Base-by-base conservation (phyloP, 2,888 invertebrate genomes). In the Hemistola chrysoprasaria region DNA sequence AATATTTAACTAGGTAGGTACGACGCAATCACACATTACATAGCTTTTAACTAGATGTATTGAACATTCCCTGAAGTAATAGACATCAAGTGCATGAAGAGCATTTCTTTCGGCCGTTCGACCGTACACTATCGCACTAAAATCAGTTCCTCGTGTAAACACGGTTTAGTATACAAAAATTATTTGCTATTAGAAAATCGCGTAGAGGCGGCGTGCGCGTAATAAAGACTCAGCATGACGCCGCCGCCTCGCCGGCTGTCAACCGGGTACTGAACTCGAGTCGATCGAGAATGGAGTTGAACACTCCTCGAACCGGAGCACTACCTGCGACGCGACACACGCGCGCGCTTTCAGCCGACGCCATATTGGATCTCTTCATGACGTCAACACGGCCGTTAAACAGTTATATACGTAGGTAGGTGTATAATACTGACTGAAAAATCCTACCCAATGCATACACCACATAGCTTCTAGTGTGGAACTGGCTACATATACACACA, bases 191-290 rank as follows among this genome's bases (percentile, higher is more conserved):
- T 71, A 76, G 65, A 79, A 80, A 78, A 78, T 79, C 85, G 79
- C 79, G 79, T 71, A 81, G 78, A 79, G 84, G 83, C 86, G 87
- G 85, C 85, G 85, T 74, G 77, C 77, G 80, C 77, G 77, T 74
- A 64, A 62, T 54, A 47, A 56, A 67, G 59, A 57, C 58, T 65
- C 59, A 37, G 52, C 65, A 62, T 73, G 64, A 78, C 81, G 79
- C 83, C 80, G 80, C 86, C 84, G 81, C 83, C 82, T 79, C 80
- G 66, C 83, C 86, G 86, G 86, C 78, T 82, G 84, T 83, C 84
- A 80, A 81, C 83, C 87, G 86, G 86, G 83, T 86, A 88, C 88
- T 88, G 83, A 87, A 84, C 83, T 78, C 74, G 53, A 62, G 65
- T 71, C 71, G 72, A 70, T 75, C 71, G 66, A 70, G 65, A 71